Evolutionary conservation across 30 jellyfish, hydroid and myxozoan species (phyloP).

Genomic region (Aurelia sp.): DNA sequence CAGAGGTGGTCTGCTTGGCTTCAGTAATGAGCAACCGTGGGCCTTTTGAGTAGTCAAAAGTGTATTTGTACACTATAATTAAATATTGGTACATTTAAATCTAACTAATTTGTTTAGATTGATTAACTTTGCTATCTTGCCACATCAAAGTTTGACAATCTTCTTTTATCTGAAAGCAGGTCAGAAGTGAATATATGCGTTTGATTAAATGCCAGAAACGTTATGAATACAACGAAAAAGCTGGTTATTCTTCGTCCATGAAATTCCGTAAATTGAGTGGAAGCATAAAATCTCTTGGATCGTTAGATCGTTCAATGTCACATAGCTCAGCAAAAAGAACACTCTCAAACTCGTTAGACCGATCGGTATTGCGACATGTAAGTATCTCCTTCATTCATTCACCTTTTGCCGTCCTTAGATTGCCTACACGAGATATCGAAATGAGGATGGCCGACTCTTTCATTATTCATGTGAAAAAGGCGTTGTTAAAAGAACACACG

Average conservation of each 20-base stretch:
- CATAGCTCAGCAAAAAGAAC: slow-evolving; percentile 56
- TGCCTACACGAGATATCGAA: too few species aligned
- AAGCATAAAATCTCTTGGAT: slow-evolving; percentile 71
- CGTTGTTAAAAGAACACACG: too few species aligned
- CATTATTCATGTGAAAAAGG: too few species aligned
- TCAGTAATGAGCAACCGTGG: too few species aligned
- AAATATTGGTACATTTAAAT: too few species aligned
- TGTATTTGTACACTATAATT: too few species aligned
- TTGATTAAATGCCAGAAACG: slow-evolving; percentile 89
- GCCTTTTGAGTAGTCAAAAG: too few species aligned
- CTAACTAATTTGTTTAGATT: too few species aligned
- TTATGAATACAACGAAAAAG: slow-evolving; percentile 86
- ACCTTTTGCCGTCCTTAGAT: background rate
- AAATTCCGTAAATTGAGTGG: slow-evolving; percentile 79
- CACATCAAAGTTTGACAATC: too few species aligned
- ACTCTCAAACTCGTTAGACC: slow-evolving; percentile 65
- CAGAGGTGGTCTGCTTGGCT: too few species aligned
- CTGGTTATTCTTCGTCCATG: slow-evolving; percentile 91
- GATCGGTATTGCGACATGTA: slow-evolving; percentile 52
- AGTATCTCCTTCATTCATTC: background rate
- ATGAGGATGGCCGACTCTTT: too few species aligned
- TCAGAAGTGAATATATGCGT: slow-evolving; percentile 86
- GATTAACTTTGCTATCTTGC: too few species aligned
- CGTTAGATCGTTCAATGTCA: slow-evolving; percentile 64
- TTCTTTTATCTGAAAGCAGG: slow-evolving; percentile 34